These are phyloP conservation scores for Diaphora mendica DNA, from an alignment of 2,888 invertebrate species.

Conservation along the genomic window DNA sequence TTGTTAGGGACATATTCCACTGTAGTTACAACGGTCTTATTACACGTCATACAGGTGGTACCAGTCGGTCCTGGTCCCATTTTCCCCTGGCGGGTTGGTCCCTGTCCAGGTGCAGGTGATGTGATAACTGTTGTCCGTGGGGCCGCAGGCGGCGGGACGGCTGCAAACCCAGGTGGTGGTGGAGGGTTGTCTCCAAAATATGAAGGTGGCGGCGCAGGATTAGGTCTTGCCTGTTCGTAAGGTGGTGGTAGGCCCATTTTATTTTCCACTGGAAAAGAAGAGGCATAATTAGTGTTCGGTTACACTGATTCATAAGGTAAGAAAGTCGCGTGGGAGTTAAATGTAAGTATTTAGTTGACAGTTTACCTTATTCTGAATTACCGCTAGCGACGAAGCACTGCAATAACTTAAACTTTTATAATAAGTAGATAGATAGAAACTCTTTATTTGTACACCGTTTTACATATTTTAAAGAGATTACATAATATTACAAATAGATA, in stretches of 20 bases:
- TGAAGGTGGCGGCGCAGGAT: conserved; percentile 77
- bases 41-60: conserved; percentile 73
- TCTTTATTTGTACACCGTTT: too few relatives aligned
- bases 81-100: conserved; percentile 51
- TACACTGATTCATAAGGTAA: not conserved
- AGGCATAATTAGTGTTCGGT: not conserved
- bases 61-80: conserved; percentile 80
- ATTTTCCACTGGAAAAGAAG: conserved; percentile 78
- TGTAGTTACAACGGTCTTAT: conserved; percentile 75
- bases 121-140: conserved; percentile 77
- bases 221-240: conserved; percentile 73
- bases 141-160: conserved; percentile 58
- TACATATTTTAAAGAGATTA: too few relatives aligned
- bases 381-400: not conserved
- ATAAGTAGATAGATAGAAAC: too few relatives aligned
- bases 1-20: conserved; percentile 81
- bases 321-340: not conserved
- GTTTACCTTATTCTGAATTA: not conserved
- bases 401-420: not conserved
- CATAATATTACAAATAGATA: too few relatives aligned
- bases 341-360: not conserved
- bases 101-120: conserved; percentile 46
- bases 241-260: conserved; percentile 83
- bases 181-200: conserved; percentile 79
- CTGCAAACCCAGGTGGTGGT: conserved; percentile 66